Evolutionary conservation across 2,888 invertebrate species (phyloP).

Genomic region (Drosophila phalerata): DNA sequence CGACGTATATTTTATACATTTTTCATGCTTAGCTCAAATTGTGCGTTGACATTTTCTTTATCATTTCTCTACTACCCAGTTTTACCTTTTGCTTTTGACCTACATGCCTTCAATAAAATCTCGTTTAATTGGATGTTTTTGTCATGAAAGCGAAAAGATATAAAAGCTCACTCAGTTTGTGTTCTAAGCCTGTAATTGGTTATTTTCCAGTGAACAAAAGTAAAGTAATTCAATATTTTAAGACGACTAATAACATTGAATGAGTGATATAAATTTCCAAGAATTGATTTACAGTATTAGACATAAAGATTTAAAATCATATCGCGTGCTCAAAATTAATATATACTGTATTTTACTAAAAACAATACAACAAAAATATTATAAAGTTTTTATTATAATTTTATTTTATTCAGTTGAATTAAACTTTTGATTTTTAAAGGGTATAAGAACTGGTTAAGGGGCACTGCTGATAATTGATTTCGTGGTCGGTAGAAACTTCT

Average conservation of each 20-base stretch:
- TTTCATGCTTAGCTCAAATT: conserved; percentile 52
- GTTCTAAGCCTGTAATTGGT: conserved; percentile 18
- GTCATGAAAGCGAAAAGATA: conserved; percentile 3
- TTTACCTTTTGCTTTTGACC: conserved; percentile 25
- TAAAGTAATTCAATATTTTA: conserved; percentile 16
- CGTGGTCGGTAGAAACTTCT: conserved; percentile 28
- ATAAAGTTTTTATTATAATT: no score
- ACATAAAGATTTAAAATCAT: not conserved
- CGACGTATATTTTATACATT: conserved; percentile 49
- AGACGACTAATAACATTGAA: not conserved
- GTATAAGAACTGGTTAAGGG: conserved; percentile 8
- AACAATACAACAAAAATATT: no score
- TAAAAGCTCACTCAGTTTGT: not conserved
- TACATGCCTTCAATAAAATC: conserved; percentile 1
- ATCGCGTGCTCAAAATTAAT: not conserved
- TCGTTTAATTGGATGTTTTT: conserved; percentile 39
- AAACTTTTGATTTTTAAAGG: not conserved
- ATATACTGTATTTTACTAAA: not conserved
- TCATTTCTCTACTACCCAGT: conserved; percentile 10
- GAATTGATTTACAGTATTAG: not conserved
- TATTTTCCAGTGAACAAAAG: conserved; percentile 11
- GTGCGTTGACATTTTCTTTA: conserved; percentile 39
- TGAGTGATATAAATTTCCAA: conserved; percentile 5
- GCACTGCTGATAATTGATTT: conserved; percentile 45
- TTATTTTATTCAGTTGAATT: no score